Percentiles rank a stretch among this genome's conserved stretches.
Conservation (phyloP, 2,888 invertebrate species). For the Dioctria linearis region DNA sequence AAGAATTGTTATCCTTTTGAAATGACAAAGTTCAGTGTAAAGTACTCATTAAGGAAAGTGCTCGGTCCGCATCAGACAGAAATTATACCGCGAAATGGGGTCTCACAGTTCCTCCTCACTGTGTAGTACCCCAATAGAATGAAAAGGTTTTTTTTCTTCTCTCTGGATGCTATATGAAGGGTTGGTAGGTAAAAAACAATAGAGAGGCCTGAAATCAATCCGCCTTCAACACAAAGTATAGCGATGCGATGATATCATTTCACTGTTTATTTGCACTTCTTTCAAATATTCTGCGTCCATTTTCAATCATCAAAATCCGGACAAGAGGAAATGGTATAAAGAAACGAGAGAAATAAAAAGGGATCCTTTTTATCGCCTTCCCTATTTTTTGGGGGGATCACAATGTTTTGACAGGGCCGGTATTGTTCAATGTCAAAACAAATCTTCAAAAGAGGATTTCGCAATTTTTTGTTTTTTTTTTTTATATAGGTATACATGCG, state of each 20-base stretch:
- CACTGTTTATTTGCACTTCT: neutral
- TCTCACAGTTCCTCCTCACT: too few species aligned
- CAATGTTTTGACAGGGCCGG: slow-evolving; percentile 29
- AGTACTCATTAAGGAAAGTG: slow-evolving; percentile 46
- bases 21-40: slow-evolving; percentile 22
- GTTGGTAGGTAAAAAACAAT: slow-evolving; percentile 15
- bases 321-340: slow-evolving; percentile 17
- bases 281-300: slow-evolving; percentile 34
- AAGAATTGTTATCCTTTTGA: slow-evolving; percentile 40
- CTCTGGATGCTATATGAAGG: neutral
- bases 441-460: slow-evolving; percentile 24
- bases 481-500: neutral
- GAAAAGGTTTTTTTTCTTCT: neutral
- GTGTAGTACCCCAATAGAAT: too few species aligned
- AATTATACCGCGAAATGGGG: too few species aligned
- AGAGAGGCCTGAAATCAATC: slow-evolving; percentile 39
- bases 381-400: slow-evolving; percentile 19
- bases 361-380: slow-evolving; percentile 15
- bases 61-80: neutral
- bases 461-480: slow-evolving; percentile 8
- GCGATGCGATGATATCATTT: slow-evolving; percentile 35
- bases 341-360: slow-evolving; percentile 24
- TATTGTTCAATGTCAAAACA: slow-evolving; percentile 48
- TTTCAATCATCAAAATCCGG: slow-evolving; percentile 4
- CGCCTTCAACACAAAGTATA: slow-evolving; percentile 34